Evolutionary conservation across 2,797 vertebrate species (phyloP).

Genomic region (Danio tinwini): DNA sequence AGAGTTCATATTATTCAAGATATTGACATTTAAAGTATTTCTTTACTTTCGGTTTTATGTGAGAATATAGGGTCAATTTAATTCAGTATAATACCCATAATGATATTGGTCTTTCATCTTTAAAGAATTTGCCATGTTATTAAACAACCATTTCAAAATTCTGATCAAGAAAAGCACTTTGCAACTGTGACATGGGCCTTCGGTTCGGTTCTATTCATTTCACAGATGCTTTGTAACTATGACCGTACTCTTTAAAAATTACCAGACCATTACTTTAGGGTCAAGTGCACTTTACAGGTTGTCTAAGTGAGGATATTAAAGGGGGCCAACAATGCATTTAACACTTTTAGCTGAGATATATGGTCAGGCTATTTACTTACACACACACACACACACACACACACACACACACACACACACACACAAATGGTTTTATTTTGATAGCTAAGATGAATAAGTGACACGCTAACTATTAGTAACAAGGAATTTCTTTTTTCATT

Average conservation of each 20-base stretch:
- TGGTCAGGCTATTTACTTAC: not conserved
- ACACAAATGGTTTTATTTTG: not conserved
- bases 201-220: constrained; percentile 9
- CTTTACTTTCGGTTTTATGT: not conserved
- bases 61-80: not conserved
- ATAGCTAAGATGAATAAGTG: constrained; percentile 14
- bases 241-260: not conserved
- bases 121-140: not conserved
- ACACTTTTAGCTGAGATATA: not conserved
- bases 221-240: constrained; percentile 14
- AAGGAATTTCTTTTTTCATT: not conserved
- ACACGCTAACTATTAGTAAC: not conserved
- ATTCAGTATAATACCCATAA: too few relatives aligned
- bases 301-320: not conserved
- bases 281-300: constrained; percentile 22
- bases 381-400: not conserved
- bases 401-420: not conserved
- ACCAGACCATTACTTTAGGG: constrained; percentile 35
- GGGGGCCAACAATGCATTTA: not conserved
- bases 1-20: not conserved
- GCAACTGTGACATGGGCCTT: not conserved
- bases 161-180: not conserved
- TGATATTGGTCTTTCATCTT: too few relatives aligned
- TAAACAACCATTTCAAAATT: not conserved
- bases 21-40: not conserved